phyloP scores from a whole-genome alignment of 2,888 invertebrate genomes.

The Hydraecia micacea region DNA sequence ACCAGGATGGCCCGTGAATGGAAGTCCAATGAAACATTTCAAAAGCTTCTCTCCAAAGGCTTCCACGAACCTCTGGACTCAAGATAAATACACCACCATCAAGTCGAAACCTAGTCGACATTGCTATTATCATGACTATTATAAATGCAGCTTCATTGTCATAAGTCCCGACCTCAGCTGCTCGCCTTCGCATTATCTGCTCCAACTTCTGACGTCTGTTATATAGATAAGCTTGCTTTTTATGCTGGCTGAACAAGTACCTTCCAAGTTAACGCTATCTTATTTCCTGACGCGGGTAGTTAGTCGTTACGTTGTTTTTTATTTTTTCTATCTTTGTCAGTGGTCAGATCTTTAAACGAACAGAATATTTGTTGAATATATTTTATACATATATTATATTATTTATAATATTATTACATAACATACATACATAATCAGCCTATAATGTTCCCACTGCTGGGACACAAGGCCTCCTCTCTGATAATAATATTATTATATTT shows the following conservation, averaged over 20 bases:
- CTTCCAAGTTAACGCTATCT: slow-evolving; percentile 29
- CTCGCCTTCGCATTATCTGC: slow-evolving; percentile 14
- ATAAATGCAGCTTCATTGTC: background rate
- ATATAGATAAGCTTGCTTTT: slow-evolving; percentile 28
- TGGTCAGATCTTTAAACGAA: slow-evolving; percentile 1
- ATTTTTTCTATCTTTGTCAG: background rate
- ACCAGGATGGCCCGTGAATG: background rate
- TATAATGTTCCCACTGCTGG: no score
- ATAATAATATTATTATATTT: no score
- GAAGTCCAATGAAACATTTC: background rate
- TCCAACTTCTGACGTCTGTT: slow-evolving; percentile 17
- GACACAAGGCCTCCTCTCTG: no score
- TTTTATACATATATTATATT: background rate
- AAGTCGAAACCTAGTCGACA: background rate
- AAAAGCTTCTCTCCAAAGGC: background rate
- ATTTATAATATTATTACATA: no score
- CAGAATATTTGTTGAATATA: background rate
- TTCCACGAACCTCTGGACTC: background rate
- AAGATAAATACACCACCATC: no score
- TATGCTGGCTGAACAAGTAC: slow-evolving; percentile 3
- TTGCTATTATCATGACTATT: background rate
- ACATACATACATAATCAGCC: no score
- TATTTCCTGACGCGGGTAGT: slow-evolving; percentile 1
- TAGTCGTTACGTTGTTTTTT: background rate
- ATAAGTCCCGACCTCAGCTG: background rate